A percentile compares a stretch with the other conserved stretches of the same genome.
Evolutionary conservation across 2,888 invertebrate genomes (phyloP).

Genomic region (Eristalis intricaria): DNA sequence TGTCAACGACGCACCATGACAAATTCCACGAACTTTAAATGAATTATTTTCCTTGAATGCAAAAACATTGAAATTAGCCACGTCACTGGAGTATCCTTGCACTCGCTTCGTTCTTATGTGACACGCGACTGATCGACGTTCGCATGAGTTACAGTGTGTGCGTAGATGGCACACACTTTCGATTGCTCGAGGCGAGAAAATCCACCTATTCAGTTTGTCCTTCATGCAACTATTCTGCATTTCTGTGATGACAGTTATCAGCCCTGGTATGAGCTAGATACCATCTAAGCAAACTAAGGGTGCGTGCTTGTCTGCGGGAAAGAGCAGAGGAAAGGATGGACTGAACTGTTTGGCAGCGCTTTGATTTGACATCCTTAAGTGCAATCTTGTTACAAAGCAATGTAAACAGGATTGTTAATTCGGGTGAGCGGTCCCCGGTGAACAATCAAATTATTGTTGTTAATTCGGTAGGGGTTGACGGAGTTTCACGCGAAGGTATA

Average conservation of each 20-base stretch:
- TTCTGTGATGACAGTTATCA: slow-evolving; percentile 80
- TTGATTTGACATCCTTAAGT: slow-evolving; percentile 79
- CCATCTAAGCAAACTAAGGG: slow-evolving; percentile 38
- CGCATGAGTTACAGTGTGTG: slow-evolving; percentile 62
- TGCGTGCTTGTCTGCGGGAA: background rate
- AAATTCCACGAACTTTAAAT: slow-evolving; percentile 74
- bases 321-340: slow-evolving; percentile 6
- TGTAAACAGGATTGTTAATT: slow-evolving; percentile 80
- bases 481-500: slow-evolving; percentile 42
- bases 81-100: slow-evolving; percentile 75
- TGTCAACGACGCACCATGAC: slow-evolving; percentile 51
- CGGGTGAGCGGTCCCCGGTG: slow-evolving; percentile 72
- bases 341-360: slow-evolving; percentile 43
- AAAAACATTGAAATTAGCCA: slow-evolving; percentile 79
- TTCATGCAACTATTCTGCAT: slow-evolving; percentile 68
- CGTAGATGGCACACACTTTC: too few species aligned
- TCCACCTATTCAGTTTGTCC: slow-evolving; percentile 73
- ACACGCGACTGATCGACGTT: slow-evolving; percentile 75
- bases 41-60: slow-evolving; percentile 80
- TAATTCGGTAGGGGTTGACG: slow-evolving; percentile 74
- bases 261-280: slow-evolving; percentile 75
- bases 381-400: slow-evolving; percentile 81
- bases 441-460: slow-evolving; percentile 81
- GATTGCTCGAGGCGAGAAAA: slow-evolving; percentile 80
- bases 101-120: slow-evolving; percentile 54